These are phyloP conservation scores for Microcebus jonahi DNA, from an alignment of 2,113 vertebrate genomes.

Conservation along the genomic window DNA sequence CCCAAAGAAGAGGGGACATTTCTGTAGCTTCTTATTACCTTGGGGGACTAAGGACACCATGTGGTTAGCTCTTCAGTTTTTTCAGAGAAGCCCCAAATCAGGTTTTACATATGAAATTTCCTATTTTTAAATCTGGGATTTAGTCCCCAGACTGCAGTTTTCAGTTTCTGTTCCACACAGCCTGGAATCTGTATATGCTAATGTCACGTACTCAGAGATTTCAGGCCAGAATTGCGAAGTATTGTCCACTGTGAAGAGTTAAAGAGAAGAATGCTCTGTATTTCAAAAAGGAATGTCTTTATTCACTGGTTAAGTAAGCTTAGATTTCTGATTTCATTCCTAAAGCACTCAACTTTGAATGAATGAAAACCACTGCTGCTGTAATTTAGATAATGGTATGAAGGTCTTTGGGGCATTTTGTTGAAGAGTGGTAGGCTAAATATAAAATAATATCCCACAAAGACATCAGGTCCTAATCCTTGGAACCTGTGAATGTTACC, in stretches of 20 bases:
- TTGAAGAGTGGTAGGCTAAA: neutral
- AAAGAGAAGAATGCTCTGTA: neutral
- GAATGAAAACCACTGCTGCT: neutral
- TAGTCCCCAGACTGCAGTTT: neutral
- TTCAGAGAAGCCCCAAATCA: neutral
- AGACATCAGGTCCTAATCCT: neutral
- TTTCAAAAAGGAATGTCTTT: neutral
- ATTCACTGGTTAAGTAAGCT: neutral
- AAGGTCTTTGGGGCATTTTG: neutral
- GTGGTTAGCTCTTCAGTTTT: neutral
- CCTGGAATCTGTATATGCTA: neutral
- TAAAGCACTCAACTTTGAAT: neutral
- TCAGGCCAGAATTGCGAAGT: neutral
- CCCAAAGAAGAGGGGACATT: neutral
- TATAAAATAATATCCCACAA: neutral
- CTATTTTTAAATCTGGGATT: neutral
- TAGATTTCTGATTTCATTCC: conserved; percentile 21
- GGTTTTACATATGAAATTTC: neutral
- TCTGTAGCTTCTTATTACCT: neutral
- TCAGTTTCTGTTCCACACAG: neutral
- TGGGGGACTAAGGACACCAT: neutral
- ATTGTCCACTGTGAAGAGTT: neutral
- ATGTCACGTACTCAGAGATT: neutral
- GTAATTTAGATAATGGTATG: neutral
- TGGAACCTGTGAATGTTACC: neutral